These are phyloP conservation scores for Valencia hispanica DNA, from an alignment of 2,797 vertebrate species.

Conservation along the genomic window DNA sequence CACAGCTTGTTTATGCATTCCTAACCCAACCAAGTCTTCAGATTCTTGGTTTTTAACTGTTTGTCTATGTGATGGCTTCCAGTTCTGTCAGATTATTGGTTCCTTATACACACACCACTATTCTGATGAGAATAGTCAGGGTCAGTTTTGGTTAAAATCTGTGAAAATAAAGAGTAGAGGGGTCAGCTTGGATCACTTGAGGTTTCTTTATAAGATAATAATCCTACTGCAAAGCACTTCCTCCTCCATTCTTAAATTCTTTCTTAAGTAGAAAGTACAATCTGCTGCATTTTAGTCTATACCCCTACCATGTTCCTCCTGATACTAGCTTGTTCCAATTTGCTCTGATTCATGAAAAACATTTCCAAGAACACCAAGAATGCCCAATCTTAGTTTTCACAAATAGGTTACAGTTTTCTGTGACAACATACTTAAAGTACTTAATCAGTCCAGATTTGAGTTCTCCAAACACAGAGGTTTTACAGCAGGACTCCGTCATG, in stretches of 20 bases:
- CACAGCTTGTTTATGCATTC: neutral
- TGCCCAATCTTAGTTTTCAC: neutral
- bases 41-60: neutral
- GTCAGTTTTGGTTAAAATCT: neutral
- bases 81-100: slow-evolving; percentile 8
- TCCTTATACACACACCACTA: neutral
- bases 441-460: neutral
- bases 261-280: neutral
- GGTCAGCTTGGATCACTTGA: neutral
- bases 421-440: no score
- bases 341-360: neutral
- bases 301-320: neutral
- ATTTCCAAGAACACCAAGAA: no score
- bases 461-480: neutral
- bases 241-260: neutral
- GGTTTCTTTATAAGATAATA: neutral
- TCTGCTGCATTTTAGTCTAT: neutral
- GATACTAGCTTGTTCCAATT: neutral
- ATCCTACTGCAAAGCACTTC: neutral
- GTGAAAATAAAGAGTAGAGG: neutral
- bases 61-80: neutral
- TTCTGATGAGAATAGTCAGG: neutral
- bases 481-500: neutral
- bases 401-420: neutral
- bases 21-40: neutral